Evolutionary conservation across 1,140 invertebrate genomes (phyloP), one percentile per base, ranked within the genome.

Genomic region (Ceratoteleas bidentatus): DNA sequence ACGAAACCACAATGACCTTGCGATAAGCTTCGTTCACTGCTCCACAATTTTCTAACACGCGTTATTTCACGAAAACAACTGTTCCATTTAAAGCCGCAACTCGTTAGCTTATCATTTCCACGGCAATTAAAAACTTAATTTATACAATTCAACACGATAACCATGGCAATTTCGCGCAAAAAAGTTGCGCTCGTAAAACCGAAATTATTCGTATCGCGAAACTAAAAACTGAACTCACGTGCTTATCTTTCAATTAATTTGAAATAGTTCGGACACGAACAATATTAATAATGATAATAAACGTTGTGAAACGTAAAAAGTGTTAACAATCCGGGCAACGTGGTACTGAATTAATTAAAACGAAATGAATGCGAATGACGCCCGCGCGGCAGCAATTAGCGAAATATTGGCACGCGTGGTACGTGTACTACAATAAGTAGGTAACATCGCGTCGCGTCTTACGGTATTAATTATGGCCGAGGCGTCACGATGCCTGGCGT

Each of bases 381-480:
- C 16, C 16, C 16, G 14, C 14, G 49, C 15, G 11, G 10, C 6
- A 16, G 58, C 43, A 70, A 70, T 73, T 68, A 66, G 49, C 47
- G 36, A 69, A 68, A 69, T 78, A 87, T 82, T 64, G 83, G 66
- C 52, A 81, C 69, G 76, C 75, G 81, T 73, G 83, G 83, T 79
- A 85, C 84, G 84, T 85, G 86, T 85, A 76, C 81, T 84, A 85
- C 86, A 81, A 79, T 73, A 64, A 73, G 62, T 64, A 60, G 68
- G 36, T 81, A 61, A 58, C 40, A 16, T 70, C 10, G 57, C 40
- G 58, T 33, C 58, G 58, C 64, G 73, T 69, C 77, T 75, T 76
- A 65, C 47, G 80, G 72, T 85, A 89, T 88, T 90, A 89, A 90
- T 90, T 90, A 82, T 75, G 47, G 16, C 57, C 32, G 24, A 60